Evolutionary conservation across 2,888 invertebrate genomes (phyloP), one percentile per base, ranked within the genome.

Genomic region (Limnephilus auricula): DNA sequence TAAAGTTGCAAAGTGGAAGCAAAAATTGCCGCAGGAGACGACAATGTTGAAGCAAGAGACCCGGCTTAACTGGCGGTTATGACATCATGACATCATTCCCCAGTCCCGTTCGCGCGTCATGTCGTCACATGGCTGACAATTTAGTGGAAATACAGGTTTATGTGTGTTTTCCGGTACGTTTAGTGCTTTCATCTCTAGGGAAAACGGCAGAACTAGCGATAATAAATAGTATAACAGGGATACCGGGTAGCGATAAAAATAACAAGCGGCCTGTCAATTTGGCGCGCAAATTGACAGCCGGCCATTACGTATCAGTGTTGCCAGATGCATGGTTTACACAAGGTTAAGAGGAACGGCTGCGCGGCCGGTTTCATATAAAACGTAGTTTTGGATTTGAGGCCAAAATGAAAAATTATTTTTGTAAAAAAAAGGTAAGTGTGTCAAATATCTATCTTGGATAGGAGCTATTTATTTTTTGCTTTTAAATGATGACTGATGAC

Each of bases 181-280:
- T 13, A 65, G 6, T 25, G 50, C 50, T 65, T 25, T 65, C 50
- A 25, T 65, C 25, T 65, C 25, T 25, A 1, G 50, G 50, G 50
- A 65, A 65, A 65, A 18, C 50, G 50, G 25, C 50, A 65, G 65
- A 65, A 65, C 6, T 25, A 65, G 10, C 25, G n/a, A 65, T 65
- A 65, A n/a, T 25, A 65, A 25, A 65, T 45, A 65, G 9, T n/a
- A 18, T 50, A 50, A 50, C 50, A 25, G 65, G 65, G 9, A 65
- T 65, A n/a, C 65, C 65, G 65, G 25, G 65, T 65, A n/a, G 25
- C 65, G 65, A 65, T 65, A 65, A 82, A 82, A 34, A 25, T 82
- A 82, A 82, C 82, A 34, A 82, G 31, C 34, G 82, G 82, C 25
- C 82, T 82, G 82, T 32, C 82, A 82, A 82, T 82, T 82, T 82